Evolutionary conservation across 2,888 invertebrate genomes (phyloP).

Genomic region (Eupeodes luniger): DNA sequence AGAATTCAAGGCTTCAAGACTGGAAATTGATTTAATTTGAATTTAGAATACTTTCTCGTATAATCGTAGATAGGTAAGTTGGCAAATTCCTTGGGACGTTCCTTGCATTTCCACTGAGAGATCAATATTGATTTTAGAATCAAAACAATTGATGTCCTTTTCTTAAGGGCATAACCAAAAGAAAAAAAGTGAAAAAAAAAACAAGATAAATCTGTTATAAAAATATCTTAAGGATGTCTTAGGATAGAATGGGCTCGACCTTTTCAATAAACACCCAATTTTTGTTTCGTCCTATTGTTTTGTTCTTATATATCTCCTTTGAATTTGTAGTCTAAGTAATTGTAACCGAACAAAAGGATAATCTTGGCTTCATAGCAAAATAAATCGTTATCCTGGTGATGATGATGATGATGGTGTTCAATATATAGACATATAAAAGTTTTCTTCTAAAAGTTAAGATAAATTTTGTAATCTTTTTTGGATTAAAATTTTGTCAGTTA

Average conservation of each 20-base stretch:
- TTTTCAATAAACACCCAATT: background rate
- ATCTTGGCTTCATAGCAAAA: background rate
- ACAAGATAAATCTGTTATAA: conserved; percentile 5
- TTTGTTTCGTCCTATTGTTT: background rate
- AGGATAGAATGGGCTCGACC: background rate
- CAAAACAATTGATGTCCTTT: conserved; percentile 18
- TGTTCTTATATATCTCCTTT: background rate
- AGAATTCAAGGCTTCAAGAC: conserved; percentile 4
- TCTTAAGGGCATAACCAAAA: background rate
- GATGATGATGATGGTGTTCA: background rate
- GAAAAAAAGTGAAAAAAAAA: background rate
- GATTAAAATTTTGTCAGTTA: conserved; percentile 55
- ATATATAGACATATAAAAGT: conserved; percentile 1
- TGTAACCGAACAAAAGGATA: conserved; percentile 18
- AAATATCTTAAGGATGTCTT: conserved; percentile 9
- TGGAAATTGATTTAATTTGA: conserved; percentile 23
- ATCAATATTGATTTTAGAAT: conserved; percentile 31
- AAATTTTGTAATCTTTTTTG: conserved; percentile 29
- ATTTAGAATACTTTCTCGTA: background rate
- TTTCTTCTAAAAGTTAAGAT: conserved; percentile 20
- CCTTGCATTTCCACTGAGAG: conserved; percentile 5
- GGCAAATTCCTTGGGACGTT: background rate
- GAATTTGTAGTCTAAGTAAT: background rate
- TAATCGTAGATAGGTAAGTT: background rate
- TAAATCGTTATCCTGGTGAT: conserved; percentile 18